Evolutionary conservation across 2,888 invertebrate species (phyloP), one percentile per base, ranked within the genome.

Genomic region (Hedya salicella): DNA sequence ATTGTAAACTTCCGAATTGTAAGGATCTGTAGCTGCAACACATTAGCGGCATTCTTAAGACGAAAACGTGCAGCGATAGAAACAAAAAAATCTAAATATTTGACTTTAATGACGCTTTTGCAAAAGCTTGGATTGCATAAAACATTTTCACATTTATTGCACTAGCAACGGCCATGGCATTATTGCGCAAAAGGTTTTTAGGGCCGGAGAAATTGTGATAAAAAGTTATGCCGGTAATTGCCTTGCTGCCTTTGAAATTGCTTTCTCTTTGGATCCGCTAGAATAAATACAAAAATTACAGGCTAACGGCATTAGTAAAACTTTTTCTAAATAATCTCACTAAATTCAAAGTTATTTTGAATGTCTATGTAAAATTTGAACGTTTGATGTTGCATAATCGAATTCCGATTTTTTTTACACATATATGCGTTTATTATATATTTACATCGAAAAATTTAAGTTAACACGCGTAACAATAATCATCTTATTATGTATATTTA

Each of bases 1-100:
- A 85, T 88, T 88, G 87, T 89, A 83, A 85, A 89, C 87, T 87
- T 86, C 88, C 87, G 86, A 90, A 86, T 87, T 86, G 85, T 87
- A 84, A 81, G 81, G 81, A 68, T 56, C 67, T 79, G 78, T 83
- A 81, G 74, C 81, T 79, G 68, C 73, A 68, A 73, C 53, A 79
- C 76, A 89, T 90, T 89, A 88, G 88, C 91, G 91, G 90, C 87
- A 59, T 50, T 70, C 72, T 71, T 73, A 65, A 68, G 71, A 46
- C 71, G 74, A 80, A 78, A 77, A 73, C 68, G 69, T 39, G 25
- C 21, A 32, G 36, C 39, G 62, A 67, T 66, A 60, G 32, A n/a
- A 4, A n/a, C 44, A 50, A 70, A 69, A 69, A 73, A 73, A 68
- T 8, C 6, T 3, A 16, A 60, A 69, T 70, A 73, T 72, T 70